Percentiles rank a stretch among this genome's conserved stretches.
These are phyloP conservation scores for Anagrus nilaparvatae DNA, from an alignment of 1,140 invertebrate species.

Conservation along the genomic window DNA sequence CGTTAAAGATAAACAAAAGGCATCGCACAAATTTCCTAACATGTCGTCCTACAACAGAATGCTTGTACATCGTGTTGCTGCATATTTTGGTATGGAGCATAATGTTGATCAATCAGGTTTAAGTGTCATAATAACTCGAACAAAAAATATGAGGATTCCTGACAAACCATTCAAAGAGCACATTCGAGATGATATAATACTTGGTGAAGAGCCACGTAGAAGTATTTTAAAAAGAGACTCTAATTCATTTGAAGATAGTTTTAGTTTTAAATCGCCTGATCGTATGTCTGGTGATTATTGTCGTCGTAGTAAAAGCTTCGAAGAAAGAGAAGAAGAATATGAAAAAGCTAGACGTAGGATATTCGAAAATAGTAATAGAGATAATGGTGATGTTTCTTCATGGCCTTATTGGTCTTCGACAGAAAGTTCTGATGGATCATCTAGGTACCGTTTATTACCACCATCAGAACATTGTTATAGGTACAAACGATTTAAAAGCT, in stretches of 20 bases:
- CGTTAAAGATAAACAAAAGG: constrained; percentile 72
- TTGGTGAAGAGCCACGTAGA: constrained; percentile 57
- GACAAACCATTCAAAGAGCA: constrained; percentile 53
- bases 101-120: constrained; percentile 81
- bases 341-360: constrained; percentile 71
- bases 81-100: constrained; percentile 89
- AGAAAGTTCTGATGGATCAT: constrained; percentile 33
- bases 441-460: constrained; percentile 33
- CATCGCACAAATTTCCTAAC: constrained; percentile 71
- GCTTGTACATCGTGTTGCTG: constrained; percentile 86
- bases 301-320: constrained; percentile 75
- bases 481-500: constrained; percentile 16
- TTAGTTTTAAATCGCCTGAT: constrained; percentile 51
- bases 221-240: constrained; percentile 78
- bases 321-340: constrained; percentile 83
- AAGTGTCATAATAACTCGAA: constrained; percentile 73
- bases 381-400: constrained; percentile 32
- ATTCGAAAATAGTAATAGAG: constrained; percentile 51
- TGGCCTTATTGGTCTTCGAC: constrained; percentile 46
- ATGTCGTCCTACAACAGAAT: constrained; percentile 93
- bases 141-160: constrained; percentile 65
- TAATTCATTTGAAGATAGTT: constrained; percentile 63
- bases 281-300: constrained; percentile 52
- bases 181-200: constrained; percentile 47
- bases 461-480: constrained; percentile 31